Evolutionary conservation across 1,140 invertebrate species (phyloP), one percentile per base, ranked within the genome.

Genomic region (Drosophila pseudoananassae): DNA sequence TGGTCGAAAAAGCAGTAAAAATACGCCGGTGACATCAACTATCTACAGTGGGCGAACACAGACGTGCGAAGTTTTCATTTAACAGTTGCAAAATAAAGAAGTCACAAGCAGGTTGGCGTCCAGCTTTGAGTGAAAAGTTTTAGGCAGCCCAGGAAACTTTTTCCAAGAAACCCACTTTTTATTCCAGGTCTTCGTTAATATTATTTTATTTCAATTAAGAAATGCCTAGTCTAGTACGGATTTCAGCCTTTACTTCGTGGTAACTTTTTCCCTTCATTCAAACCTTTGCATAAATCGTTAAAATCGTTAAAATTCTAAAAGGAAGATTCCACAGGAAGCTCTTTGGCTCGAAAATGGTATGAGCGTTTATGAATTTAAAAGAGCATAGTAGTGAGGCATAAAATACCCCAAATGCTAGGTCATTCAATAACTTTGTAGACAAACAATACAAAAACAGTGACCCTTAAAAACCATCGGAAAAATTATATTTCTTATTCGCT

Each of bases 1-100:
- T 5, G 47, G 52, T 55, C 46, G 25, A 36, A 52, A 74, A 74
- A 82, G 47, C 40, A 65, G 74, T 51, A 77, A 50, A 70, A 65
- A 81, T 70, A 60, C 69, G 66, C 12, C 55, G 81, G 87, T 84
- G 81, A 84, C 81, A 84, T 84, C 81, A 84, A 84, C 80, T 66
- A 64, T 85, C 73, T 66, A 43, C 58, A 76, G 27, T 43, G 38
- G 25, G 29, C 17, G 14, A 31, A 25, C 8, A 27, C 55, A 68
- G 20, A 23, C 33, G 9, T 31, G 43, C 47, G 66, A 80, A 83
- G 68, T 76, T 76, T 69, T 58, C 17, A 59, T 61, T 52, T 57
- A 57, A 80, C 80, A 84, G 78, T 76, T 83, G 70, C 57, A 76
- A 84, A 85, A 71, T 64, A n/a, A 76, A 80, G 58, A 85, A 85